phyloP scores from a whole-genome alignment of 2,888 invertebrate species.

The Nyleta sp. region DNA sequence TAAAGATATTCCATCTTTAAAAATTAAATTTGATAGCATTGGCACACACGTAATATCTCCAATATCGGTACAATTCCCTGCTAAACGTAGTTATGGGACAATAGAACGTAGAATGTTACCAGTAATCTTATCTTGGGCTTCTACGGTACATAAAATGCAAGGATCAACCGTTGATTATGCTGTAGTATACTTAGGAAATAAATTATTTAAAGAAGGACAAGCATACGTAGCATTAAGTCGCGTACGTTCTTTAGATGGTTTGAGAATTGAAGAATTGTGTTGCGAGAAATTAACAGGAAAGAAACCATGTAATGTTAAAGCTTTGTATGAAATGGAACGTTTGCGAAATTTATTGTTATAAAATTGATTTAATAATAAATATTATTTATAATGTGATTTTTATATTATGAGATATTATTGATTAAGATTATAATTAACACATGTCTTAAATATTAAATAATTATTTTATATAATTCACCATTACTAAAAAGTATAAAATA shows the following conservation, averaged over 20 bases:
- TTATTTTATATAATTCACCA: no score
- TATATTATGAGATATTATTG: no score
- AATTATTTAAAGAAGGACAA: slow-evolving; percentile 22
- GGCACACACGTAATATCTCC: slow-evolving; percentile 12
- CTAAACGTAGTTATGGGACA: slow-evolving; percentile 24
- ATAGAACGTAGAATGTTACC: slow-evolving; percentile 26
- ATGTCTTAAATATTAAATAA: no score
- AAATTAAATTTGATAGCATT: slow-evolving; percentile 14
- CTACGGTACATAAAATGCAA: slow-evolving; percentile 35
- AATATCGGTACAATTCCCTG: slow-evolving; percentile 14
- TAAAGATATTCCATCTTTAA: slow-evolving; percentile 13
- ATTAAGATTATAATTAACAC: no score
- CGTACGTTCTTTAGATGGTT: slow-evolving; percentile 3
- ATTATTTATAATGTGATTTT: no score
- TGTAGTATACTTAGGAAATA: slow-evolving; percentile 15
- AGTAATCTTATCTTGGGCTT: slow-evolving; percentile 14
- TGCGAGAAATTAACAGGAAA: slow-evolving; percentile 10
- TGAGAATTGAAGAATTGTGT: slow-evolving; percentile 10
- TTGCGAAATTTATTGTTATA: slow-evolving; percentile 19
- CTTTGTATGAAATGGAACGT: slow-evolving; percentile 10
- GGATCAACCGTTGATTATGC: slow-evolving; percentile 32
- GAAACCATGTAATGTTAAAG: slow-evolving; percentile 20
- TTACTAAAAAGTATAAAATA: no score
- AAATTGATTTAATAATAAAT: no score
- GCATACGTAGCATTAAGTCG: slow-evolving; percentile 19